Percentiles rank a stretch among this genome's conserved stretches.
phyloP scores from a whole-genome alignment of 2,113 vertebrate species.

The Ptychochromis oligacanthus region DNA sequence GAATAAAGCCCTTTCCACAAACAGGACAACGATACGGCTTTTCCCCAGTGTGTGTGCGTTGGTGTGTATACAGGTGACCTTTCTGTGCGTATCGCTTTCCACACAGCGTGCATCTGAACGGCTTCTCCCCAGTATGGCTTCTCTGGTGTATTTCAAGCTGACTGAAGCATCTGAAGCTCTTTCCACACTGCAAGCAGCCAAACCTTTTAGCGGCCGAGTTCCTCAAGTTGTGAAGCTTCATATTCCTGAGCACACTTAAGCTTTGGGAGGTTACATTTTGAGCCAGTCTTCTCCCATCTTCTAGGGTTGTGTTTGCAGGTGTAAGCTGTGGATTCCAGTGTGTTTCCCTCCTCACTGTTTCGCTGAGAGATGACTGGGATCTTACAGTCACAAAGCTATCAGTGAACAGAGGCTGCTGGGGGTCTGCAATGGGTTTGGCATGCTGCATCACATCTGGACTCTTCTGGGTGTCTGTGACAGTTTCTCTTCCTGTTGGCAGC shows the following conservation, averaged over 20 bases:
- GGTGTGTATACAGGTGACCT: slow-evolving; percentile 82
- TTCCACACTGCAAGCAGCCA: slow-evolving; percentile 77
- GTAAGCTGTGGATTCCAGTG: slow-evolving; percentile 52
- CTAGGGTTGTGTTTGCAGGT: slow-evolving; percentile 24
- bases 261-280: slow-evolving; percentile 49
- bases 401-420: slow-evolving; percentile 42
- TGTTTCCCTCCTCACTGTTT: slow-evolving; percentile 25
- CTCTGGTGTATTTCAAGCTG: slow-evolving; percentile 82
- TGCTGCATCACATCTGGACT: slow-evolving; percentile 31
- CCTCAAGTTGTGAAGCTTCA: slow-evolving; percentile 63
- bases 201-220: slow-evolving; percentile 71
- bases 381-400: slow-evolving; percentile 35
- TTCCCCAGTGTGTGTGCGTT: slow-evolving; percentile 82
- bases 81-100: slow-evolving; percentile 81
- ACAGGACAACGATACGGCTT: slow-evolving; percentile 79
- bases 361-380: slow-evolving; percentile 17
- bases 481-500: slow-evolving; percentile 55
- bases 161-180: slow-evolving; percentile 80
- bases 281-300: slow-evolving; percentile 31
- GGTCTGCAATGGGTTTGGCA: slow-evolving; percentile 27
- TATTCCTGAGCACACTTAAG: slow-evolving; percentile 41
- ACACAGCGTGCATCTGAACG: slow-evolving; percentile 77
- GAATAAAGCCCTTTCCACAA: slow-evolving; percentile 83
- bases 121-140: slow-evolving; percentile 82
- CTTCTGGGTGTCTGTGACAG: slow-evolving; percentile 21